Percentiles rank a stretch among this genome's conserved stretches.
Evolutionary conservation across 2,888 invertebrate species (phyloP).

Genomic region (Embidobia sp.): DNA sequence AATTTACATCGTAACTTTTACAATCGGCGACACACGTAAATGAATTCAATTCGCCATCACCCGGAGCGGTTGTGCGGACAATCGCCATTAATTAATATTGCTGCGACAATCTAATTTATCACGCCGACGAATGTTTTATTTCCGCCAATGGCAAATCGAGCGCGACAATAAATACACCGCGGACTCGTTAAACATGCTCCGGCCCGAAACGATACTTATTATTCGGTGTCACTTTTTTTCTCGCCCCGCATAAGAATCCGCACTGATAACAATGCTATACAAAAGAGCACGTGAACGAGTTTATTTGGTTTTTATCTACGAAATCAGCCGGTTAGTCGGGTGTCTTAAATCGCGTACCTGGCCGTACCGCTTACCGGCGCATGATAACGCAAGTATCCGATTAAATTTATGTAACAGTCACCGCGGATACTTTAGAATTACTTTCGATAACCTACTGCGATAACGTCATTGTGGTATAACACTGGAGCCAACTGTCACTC

Average conservation of each 20-base stretch:
- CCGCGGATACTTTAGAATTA: slow-evolving; percentile 64
- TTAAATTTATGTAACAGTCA: slow-evolving; percentile 76
- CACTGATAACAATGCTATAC: slow-evolving; percentile 59
- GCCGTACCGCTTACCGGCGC: slow-evolving; percentile 66
- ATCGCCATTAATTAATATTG: slow-evolving; percentile 36
- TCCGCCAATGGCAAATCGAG: slow-evolving; percentile 28
- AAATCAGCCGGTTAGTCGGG: slow-evolving; percentile 65
- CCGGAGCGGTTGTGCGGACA: neutral
- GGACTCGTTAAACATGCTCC: slow-evolving; percentile 27
- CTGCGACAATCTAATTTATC: slow-evolving; percentile 45
- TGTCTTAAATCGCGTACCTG: slow-evolving; percentile 66
- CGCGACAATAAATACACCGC: slow-evolving; percentile 16
- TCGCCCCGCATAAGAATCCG: slow-evolving; percentile 23
- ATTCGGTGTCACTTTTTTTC: slow-evolving; percentile 3
- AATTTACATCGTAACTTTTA: neutral
- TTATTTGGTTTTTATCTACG: slow-evolving; percentile 57
- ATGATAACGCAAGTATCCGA: slow-evolving; percentile 70
- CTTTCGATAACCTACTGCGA: slow-evolving; percentile 66
- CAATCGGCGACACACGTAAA: neutral
- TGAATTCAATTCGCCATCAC: slow-evolving; percentile 21
- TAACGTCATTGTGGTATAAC: slow-evolving; percentile 49
- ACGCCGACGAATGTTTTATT: slow-evolving; percentile 20
- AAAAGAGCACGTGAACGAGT: slow-evolving; percentile 57
- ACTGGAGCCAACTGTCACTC: slow-evolving; percentile 49
- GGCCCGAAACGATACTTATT: too few relatives aligned